These are phyloP conservation scores for Stichopus chloronotus DNA, from an alignment of 35 echinoderm and acorn worm species.

Conservation along the genomic window DNA sequence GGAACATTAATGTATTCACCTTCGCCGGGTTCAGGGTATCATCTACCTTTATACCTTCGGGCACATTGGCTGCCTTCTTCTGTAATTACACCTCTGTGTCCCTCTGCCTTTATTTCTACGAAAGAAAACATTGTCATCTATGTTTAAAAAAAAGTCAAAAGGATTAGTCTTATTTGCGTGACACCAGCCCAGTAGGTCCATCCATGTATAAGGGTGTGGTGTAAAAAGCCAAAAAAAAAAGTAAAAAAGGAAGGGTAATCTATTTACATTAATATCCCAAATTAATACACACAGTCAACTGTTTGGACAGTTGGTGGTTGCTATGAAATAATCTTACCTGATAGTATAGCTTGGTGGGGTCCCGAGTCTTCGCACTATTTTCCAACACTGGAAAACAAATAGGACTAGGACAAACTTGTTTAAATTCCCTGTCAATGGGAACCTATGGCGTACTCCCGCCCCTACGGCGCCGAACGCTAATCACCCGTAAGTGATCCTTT, in stretches of 20 bases:
- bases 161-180: neutral
- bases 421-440: constrained; percentile 27
- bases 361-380: constrained; percentile 38
- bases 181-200: neutral
- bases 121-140: neutral
- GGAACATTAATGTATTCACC: too few relatives aligned
- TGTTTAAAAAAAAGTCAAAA: neutral
- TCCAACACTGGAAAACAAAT: constrained; percentile 39
- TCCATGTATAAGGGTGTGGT: neutral
- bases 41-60: too few relatives aligned
- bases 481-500: constrained; percentile 56
- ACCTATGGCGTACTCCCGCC: constrained; percentile 32
- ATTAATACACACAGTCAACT: constrained; percentile 20
- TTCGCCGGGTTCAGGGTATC: too few relatives aligned
- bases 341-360: neutral
- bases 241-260: neutral
- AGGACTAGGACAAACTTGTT: constrained; percentile 35
- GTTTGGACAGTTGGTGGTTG: constrained; percentile 31
- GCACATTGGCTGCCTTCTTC: too few relatives aligned
- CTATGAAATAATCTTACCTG: constrained; percentile 20
- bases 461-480: constrained; percentile 59
- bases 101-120: too few relatives aligned
- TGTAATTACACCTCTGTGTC: too few relatives aligned
- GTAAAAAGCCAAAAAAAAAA: neutral
- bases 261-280: neutral